A percentile compares a stretch with the other conserved stretches of the same genome.
These are phyloP conservation scores for Echinarachnius parma DNA, from an alignment of 53 echinoderm and acorn worm species.

Conservation along the genomic window DNA sequence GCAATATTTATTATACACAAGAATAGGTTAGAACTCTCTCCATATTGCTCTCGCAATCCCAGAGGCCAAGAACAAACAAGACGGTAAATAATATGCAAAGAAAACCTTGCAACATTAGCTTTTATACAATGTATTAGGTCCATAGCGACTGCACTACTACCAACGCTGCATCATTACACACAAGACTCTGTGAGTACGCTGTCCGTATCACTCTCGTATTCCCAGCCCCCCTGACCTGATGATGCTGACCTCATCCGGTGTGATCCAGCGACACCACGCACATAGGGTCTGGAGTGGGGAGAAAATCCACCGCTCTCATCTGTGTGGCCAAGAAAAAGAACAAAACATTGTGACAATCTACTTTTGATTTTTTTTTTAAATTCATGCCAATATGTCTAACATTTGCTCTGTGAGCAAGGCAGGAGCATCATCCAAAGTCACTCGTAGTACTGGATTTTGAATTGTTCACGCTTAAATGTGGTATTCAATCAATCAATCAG, in stretches of 20 bases:
- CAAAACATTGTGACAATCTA: background rate
- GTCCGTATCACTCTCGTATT: slow-evolving; percentile 33
- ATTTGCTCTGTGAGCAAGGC: background rate
- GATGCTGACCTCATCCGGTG: background rate
- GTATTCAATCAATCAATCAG: no score
- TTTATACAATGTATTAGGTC: no score
- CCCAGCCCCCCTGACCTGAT: background rate
- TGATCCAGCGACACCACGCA: slow-evolving; percentile 20
- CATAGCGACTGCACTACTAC: no score
- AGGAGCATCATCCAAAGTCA: background rate
- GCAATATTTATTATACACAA: no score
- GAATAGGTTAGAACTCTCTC: no score
- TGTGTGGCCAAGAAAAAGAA: background rate
- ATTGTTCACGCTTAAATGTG: no score
- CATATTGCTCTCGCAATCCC: no score
- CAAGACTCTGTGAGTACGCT: slow-evolving; percentile 42
- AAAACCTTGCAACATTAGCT: no score
- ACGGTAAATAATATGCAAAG: no score
- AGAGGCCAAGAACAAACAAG: no score
- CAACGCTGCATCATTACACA: slow-evolving; percentile 17
- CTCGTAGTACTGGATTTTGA: no score
- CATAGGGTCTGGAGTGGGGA: slow-evolving; percentile 21
- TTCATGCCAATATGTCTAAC: background rate
- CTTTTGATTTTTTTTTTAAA: background rate
- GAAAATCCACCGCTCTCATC: slow-evolving; percentile 41